Base-by-base conservation (phyloP, 1,140 invertebrate genomes). In the Archivesica marissinica region DNA sequence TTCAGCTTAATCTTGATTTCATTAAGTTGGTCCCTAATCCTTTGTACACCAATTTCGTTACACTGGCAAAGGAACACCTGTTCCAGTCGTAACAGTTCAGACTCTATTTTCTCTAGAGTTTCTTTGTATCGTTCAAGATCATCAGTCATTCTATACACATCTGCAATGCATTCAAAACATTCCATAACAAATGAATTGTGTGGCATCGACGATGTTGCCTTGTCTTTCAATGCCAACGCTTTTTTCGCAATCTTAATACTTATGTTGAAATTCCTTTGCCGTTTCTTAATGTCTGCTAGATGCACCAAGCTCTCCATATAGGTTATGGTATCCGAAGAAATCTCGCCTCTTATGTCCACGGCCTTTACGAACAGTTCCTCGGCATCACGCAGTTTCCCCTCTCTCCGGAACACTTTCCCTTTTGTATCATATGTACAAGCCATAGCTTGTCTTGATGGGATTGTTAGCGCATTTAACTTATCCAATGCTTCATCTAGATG, bases 401-500 rank as follows among this genome's bases (percentile, higher is more conserved):
- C 41, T 20, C 52, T 74, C 25, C 41, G 33, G 28, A n/a, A 77
- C 13, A 85, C 56, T 39, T 85, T 85, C 11, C 82, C 82, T 35
- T 41, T 56, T 38, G 82, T 85, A 74, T 85, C 52, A 38, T 77
- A 77, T 9, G 68, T 75, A 0, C 76, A 47, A 4, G 72, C 39
- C 17, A 25, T 9, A 6, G 25, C 30, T 30, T 66, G 72, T 7
- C 6, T 33, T 13, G 33, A 66, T 6, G 25, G 56, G 13, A 64
- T 47, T 25, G 50, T 25, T 28, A 52, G 41, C 23, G n/a, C 15
- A 7, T 39, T 15, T 0, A 77, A 11, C 0, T 68, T 6, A 1
- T 47, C 17, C n/a, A 77, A n/a, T n/a, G 82, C 82, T 54, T 85
- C 82, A 23, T 77, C 61, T 9, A 85, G 15, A 17, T 64, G 35